Evolutionary conservation across 2,888 invertebrate genomes (phyloP), one percentile per base, ranked within the genome.

Genomic region (Pantelozetes paolii): DNA sequence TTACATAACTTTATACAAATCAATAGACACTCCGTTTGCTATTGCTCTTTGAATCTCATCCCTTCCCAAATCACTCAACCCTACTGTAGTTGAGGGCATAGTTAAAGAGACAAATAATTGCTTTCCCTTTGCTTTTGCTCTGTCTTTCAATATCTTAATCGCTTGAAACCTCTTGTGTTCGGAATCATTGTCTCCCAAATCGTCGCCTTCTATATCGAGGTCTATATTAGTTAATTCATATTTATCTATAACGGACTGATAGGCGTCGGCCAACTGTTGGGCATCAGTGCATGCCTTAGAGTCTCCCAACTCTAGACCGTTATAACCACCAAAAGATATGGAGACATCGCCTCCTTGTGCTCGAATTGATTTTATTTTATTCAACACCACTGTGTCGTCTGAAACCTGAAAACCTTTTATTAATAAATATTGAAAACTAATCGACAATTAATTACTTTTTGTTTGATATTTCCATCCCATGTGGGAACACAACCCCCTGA

Each of bases 1-100:
- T 71, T 15, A 74, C 74, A 74, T 74, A 20, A 74, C 23, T 54
- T 54, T 71, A 26, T 74, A 74, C 0, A 74, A 28, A 42, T 74
- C 74, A 71, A 74, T 57, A 9, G 8, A 18, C 32, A 13, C 54
- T 18, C 45, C 45, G 23, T 69, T 40, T 1, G 23, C 45, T 9
- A 74, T 50, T 0, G 26, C 74, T 23, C 36, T 54, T 42, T 36
- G 48, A 15, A 71, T 71, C 23, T 74, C 74, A 30, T 13, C 40
- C 42, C 26, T 71, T 30, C 36, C 71, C 28, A 54, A 26, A n/a
- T 71, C 59, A 74, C 57, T 71, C 13, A 74, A 42, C 18, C 74
- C 74, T 11, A 74, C 74, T 3, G 57, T 70, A 13, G 71, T 71
- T 20, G 26, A 15, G 5, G 74, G 74, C 30, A 74, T 8, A 11